Evolutionary conservation across 2,113 vertebrate genomes (phyloP).

Genomic region (Mionectes macconnelli): DNA sequence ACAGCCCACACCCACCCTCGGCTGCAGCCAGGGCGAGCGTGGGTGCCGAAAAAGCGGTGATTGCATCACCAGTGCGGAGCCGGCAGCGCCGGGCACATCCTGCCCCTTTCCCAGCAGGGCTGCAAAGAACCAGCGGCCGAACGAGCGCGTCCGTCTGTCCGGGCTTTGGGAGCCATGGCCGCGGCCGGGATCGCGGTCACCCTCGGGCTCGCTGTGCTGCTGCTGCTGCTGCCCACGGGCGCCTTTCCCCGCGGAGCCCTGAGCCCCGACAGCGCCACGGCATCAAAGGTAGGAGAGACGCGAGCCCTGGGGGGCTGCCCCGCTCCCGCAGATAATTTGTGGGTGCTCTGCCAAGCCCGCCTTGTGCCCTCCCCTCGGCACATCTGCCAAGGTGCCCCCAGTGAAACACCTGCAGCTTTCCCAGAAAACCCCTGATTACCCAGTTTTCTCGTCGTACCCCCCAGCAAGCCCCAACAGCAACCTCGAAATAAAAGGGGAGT

Average conservation of each 20-base stretch:
- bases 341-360: not conserved
- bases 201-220: fast-evolving
- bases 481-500: fast-evolving
- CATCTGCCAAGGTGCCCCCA: fast-evolving
- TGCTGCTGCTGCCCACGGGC: not conserved
- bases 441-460: fast-evolving
- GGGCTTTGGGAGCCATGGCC: not conserved
- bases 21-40: not conserved
- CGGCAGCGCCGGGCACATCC: not conserved
- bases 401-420: not conserved
- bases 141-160: fast-evolving
- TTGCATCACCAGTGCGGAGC: not conserved
- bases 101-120: not conserved
- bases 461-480: fast-evolving
- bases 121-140: not conserved
- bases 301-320: not conserved
- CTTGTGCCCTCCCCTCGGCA: fast-evolving
- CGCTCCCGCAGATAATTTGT: fast-evolving
- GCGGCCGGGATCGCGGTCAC: fast-evolving
- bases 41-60: fast-evolving
- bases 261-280: fast-evolving
- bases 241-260: not conserved
- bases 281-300: not conserved
- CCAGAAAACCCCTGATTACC: fast-evolving
- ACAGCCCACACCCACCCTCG: not conserved